Percentiles rank a stretch among this genome's conserved stretches.
Conservation (phyloP, 1,140 invertebrate species). For the Leptestheria dahalacensis region DNA sequence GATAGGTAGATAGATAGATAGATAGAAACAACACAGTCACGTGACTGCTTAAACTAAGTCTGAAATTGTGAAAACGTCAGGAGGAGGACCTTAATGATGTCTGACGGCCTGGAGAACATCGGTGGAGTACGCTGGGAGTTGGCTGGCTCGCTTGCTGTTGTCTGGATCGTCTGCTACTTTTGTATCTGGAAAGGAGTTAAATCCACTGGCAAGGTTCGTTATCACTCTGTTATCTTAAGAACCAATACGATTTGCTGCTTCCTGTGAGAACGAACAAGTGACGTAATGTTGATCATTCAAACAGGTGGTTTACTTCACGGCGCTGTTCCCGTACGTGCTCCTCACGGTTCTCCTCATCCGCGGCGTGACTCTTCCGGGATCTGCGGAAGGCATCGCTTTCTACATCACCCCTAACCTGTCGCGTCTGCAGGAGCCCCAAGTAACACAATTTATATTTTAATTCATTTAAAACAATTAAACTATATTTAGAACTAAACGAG, state of each 20-base stretch:
- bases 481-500: no score
- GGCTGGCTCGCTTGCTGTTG: slow-evolving; percentile 68
- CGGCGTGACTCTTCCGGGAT: slow-evolving; percentile 81
- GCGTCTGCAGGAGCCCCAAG: slow-evolving; percentile 66
- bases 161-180: slow-evolving; percentile 90
- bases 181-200: slow-evolving; percentile 96
- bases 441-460: slow-evolving; percentile 22
- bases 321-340: slow-evolving; percentile 84
- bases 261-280: neutral
- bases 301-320: slow-evolving; percentile 80
- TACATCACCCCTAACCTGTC: slow-evolving; percentile 81
- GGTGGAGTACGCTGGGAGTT: slow-evolving; percentile 78
- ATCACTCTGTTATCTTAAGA: neutral
- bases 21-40: no score
- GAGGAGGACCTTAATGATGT: slow-evolving; percentile 70
- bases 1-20: no score
- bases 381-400: slow-evolving; percentile 77
- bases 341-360: slow-evolving; percentile 74
- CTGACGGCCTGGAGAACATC: slow-evolving; percentile 63
- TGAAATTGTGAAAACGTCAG: no score
- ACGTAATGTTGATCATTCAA: neutral
- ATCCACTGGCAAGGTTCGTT: slow-evolving; percentile 79
- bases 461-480: neutral
- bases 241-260: neutral
- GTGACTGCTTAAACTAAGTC: no score